Evolutionary conservation across 2,888 invertebrate species (phyloP), one percentile per base, ranked within the genome.

Genomic region (Hipparchia semele): DNA sequence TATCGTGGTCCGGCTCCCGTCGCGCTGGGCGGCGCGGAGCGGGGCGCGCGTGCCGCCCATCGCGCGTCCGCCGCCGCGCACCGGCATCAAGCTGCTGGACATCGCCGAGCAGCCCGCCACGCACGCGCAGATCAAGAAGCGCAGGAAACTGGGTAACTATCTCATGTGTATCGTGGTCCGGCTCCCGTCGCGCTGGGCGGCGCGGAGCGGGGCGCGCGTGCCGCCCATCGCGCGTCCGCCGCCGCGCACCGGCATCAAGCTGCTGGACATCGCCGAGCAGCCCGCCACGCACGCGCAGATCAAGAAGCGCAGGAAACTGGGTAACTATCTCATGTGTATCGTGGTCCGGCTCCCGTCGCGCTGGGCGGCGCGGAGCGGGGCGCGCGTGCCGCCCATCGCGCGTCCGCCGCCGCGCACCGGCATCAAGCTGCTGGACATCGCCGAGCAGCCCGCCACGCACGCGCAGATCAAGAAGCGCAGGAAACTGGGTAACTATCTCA

Each of bases 1-100:
- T 13, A 13, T n/a, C 23, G 23, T 23, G 23, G 23, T 23, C 23
- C 23, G 23, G 23, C 23, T 23, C 23, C 23, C 23, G 23, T 23
- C 23, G 66, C 95, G 98, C 2, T 90, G 87, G 86, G 86, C 88
- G 78, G 85, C 81, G 77, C 75, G 83, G 46, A 4, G 46, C 46
- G 80, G 80, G 81, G 81, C 81, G 79, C 74, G 81, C 73, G 80
- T 76, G 76, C 90, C 86, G 68, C 91, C 89, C 79, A 94, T 85
- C 74, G 82, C 92, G 95, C 51, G 95, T 95, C 53, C 96, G 95
- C 70, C 96, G 94, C 71, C 96, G 95, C 93, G 99, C 87, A 97
- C 98, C 70, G 99, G 99, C 73, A 98, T 99, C 80, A 99, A 99
- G 92, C 94, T 99, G 66, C 93, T 99, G 58, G 99, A 99, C 87